A percentile compares a stretch with the other conserved stretches of the same genome.
Conservation (phyloP, 2,888 invertebrate genomes). For the Drosophila niveifrons region DNA sequence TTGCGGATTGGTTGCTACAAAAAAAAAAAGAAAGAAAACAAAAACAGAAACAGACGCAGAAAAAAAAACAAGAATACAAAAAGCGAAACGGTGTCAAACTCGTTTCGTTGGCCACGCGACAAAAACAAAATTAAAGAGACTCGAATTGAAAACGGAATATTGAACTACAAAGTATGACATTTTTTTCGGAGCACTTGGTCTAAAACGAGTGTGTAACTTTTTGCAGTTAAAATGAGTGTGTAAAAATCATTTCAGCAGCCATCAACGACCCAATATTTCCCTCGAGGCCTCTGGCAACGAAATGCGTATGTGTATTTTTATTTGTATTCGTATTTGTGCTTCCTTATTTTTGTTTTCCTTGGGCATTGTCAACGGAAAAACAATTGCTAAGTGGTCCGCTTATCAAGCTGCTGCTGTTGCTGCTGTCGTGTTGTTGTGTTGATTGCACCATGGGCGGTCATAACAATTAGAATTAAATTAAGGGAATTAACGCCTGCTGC, state of each 20-base stretch:
- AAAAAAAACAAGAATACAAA: background rate
- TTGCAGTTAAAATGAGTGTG: conserved; percentile 31
- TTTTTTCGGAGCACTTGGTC: background rate
- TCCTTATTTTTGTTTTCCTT: conserved; percentile 23
- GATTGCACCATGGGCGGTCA: conserved; percentile 76
- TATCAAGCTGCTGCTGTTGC: conserved; percentile 11
- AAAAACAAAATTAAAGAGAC: conserved; percentile 20
- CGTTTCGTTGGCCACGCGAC: conserved; percentile 19
- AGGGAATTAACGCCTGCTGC: conserved; percentile 74
- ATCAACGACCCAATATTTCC: conserved; percentile 32
- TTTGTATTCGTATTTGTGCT: background rate
- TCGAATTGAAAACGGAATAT: conserved; percentile 57
- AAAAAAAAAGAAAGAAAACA: conserved; percentile 14
- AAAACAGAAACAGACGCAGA: conserved; percentile 18
- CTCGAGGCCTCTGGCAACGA: conserved; percentile 18
- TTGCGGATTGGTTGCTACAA: conserved; percentile 54
- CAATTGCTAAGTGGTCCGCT: conserved; percentile 43
- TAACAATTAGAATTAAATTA: conserved; percentile 81
- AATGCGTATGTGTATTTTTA: background rate
- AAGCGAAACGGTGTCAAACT: conserved; percentile 29
- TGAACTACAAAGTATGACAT: conserved; percentile 60
- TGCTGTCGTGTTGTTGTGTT: conserved; percentile 39
- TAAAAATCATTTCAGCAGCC: conserved; percentile 39
- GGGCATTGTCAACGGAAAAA: conserved; percentile 29
- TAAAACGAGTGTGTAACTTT: conserved; percentile 10